Evolutionary conservation across 1,140 invertebrate species (phyloP).

Genomic region (Conopomorpha cramerella): DNA sequence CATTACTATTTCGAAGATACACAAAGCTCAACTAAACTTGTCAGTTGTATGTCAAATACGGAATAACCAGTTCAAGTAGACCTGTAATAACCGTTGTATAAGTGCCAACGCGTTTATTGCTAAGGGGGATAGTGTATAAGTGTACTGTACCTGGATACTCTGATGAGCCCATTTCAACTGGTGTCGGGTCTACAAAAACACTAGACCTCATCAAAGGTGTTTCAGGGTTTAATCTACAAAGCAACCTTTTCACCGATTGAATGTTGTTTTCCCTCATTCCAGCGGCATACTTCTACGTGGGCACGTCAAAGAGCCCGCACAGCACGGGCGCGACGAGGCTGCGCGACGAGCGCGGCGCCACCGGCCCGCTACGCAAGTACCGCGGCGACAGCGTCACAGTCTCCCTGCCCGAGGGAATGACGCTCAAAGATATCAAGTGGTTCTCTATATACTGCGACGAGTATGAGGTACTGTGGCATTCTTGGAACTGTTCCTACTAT

Average conservation of each 20-base stretch:
- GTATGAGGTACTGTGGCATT: slow-evolving; percentile 81
- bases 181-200: too few relatives aligned
- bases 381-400: slow-evolving; percentile 80
- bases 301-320: slow-evolving; percentile 65
- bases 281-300: slow-evolving; percentile 90
- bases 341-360: slow-evolving; percentile 79
- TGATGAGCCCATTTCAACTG: too few relatives aligned
- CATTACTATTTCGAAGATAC: too few relatives aligned
- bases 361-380: slow-evolving; percentile 74
- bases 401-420: slow-evolving; percentile 84
- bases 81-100: too few relatives aligned
- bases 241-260: not conserved
- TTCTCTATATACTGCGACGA: slow-evolving; percentile 91
- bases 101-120: too few relatives aligned
- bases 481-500: too few relatives aligned
- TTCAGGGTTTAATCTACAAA: not conserved
- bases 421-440: slow-evolving; percentile 80
- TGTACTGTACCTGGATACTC: too few relatives aligned
- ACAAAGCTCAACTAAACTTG: too few relatives aligned
- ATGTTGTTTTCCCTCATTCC: slow-evolving; percentile 6
- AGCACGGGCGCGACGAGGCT: slow-evolving; percentile 74
- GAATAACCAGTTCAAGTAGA: too few relatives aligned
- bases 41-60: too few relatives aligned
- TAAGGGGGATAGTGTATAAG: too few relatives aligned
- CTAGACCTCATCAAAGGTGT: too few relatives aligned